A percentile compares a stretch with the other conserved stretches of the same genome.
phyloP scores from a whole-genome alignment of 2,888 invertebrate species.

The Trypoxylon attenuatum region DNA sequence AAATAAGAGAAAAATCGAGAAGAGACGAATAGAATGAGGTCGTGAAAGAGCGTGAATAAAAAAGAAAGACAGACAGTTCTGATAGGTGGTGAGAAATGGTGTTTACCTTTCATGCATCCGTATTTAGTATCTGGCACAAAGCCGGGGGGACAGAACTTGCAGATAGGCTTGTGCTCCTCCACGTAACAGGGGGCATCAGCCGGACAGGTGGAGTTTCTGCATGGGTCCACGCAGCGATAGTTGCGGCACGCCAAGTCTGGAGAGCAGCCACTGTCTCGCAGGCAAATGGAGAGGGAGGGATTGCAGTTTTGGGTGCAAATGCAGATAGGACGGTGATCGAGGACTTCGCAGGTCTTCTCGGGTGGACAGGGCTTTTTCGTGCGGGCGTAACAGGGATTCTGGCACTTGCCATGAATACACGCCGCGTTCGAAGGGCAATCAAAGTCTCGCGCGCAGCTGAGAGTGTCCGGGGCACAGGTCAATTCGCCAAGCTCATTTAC shows the following conservation, averaged over 20 bases:
- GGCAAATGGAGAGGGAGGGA: slow-evolving; percentile 90
- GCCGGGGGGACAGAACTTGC: slow-evolving; percentile 96
- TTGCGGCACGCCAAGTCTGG: slow-evolving; percentile 89
- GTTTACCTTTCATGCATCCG: slow-evolving; percentile 97
- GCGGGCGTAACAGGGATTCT: slow-evolving; percentile 86
- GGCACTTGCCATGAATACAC: slow-evolving; percentile 88
- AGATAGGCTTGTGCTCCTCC: slow-evolving; percentile 95
- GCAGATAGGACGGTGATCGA: slow-evolving; percentile 91
- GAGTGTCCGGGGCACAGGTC: slow-evolving; percentile 88
- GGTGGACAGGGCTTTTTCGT: slow-evolving; percentile 80
- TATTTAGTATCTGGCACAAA: slow-evolving; percentile 93
- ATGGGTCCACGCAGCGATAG: slow-evolving; percentile 93
- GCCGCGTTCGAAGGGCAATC: slow-evolving; percentile 92
- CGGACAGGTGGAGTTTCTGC: slow-evolving; percentile 89
- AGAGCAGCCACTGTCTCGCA: slow-evolving; percentile 92
- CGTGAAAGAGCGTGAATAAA: slow-evolving; percentile 7
- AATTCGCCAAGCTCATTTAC: slow-evolving; percentile 91
- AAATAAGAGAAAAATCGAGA: background rate
- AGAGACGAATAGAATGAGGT: background rate
- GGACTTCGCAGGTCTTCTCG: slow-evolving; percentile 90
- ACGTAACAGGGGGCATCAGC: slow-evolving; percentile 92
- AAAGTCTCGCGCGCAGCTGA: slow-evolving; percentile 86
- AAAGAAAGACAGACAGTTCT: slow-evolving; percentile 27
- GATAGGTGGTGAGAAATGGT: slow-evolving; percentile 69
- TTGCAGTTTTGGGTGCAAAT: slow-evolving; percentile 91